Base-by-base conservation (phyloP, 2,888 invertebrate genomes). In the Lasioglossum leucozonium region DNA sequence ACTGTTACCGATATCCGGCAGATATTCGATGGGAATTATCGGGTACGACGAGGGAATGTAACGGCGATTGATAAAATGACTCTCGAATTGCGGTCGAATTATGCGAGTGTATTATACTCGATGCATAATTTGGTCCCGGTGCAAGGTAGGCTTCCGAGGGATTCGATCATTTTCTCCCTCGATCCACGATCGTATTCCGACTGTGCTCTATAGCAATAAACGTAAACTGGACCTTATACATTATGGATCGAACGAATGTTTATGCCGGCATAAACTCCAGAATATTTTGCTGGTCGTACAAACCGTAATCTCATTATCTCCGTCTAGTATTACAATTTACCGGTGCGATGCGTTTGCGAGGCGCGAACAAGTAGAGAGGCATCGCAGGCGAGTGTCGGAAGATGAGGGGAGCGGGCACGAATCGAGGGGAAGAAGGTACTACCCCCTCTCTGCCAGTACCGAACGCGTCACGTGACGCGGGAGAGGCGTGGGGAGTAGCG, bases 21-120 rank as follows among this genome's bases (percentile, higher is more conserved):
- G 67, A 40, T 69, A 69, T 69, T 37, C 11, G 67, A 69, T n/a
- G 67, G 10, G n/a, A 69, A 69, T 69, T 69, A 69, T 65, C 65
- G 65, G 34, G 65, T 65, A 18, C 65, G 67, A 18, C 65, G 67
- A 5, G 40, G n/a, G 67, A 34, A 65, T 34, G 65, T 65, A 34
- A 65, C 65, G 30, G 34, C 34, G 65, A 65, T 65, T 65, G 34
- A 18, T 65, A 65, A 65, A 65, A 34, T 30, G 65, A 65, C 65
- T 34, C 65, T 65, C 65, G 65, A 65, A 13, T 34, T 16, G 65
- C 65, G 34, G 34, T 30, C 34, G 65, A 65, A 65, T 65, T 18
- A 34, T 65, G 65, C 34, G 18, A 8, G 30, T 22, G 65, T 65
- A 65, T 65, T 65, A 65, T 34, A 65, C 34, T 5, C 34, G 34